A percentile compares a stretch with the other conserved stretches of the same genome.
Evolutionary conservation across 2,888 invertebrate species (phyloP).

Genomic region (Achlya flavicornis): DNA sequence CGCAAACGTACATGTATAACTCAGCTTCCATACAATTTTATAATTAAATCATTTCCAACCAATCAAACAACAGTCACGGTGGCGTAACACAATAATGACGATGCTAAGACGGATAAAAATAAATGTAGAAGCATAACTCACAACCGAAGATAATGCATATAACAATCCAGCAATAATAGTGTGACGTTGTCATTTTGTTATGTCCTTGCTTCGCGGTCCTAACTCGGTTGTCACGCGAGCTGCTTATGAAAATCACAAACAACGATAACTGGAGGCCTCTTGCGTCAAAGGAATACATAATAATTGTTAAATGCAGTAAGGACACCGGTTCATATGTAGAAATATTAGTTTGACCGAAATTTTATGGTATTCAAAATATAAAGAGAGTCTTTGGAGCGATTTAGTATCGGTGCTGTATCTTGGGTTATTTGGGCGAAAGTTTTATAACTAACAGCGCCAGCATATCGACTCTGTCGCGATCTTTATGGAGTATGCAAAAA

Average conservation of each 20-base stretch:
- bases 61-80: slow-evolving; percentile 6
- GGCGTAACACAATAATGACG: not conserved
- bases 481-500: too few species aligned
- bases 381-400: too few species aligned
- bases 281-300: slow-evolving; percentile 21
- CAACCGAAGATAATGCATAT: slow-evolving; percentile 19
- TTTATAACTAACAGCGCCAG: too few species aligned
- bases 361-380: not conserved
- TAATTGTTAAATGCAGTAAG: slow-evolving; percentile 15
- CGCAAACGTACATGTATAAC: not conserved
- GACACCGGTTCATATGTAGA: slow-evolving; percentile 10
- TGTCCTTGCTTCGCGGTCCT: slow-evolving; percentile 24
- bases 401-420: too few species aligned
- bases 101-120: not conserved
- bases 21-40: not conserved
- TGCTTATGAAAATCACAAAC: slow-evolving; percentile 39
- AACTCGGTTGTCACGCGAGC: slow-evolving; percentile 38
- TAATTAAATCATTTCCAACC: slow-evolving; percentile 7
- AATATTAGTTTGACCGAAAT: not conserved
- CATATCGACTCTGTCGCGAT: too few species aligned
- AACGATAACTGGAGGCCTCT: slow-evolving; percentile 29
- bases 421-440: too few species aligned
- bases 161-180: slow-evolving; percentile 15
- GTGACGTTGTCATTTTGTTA: slow-evolving; percentile 15
- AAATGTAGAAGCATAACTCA: slow-evolving; percentile 7